Base-by-base conservation (phyloP, 2,797 vertebrate species). In the Ateles fusciceps region DNA sequence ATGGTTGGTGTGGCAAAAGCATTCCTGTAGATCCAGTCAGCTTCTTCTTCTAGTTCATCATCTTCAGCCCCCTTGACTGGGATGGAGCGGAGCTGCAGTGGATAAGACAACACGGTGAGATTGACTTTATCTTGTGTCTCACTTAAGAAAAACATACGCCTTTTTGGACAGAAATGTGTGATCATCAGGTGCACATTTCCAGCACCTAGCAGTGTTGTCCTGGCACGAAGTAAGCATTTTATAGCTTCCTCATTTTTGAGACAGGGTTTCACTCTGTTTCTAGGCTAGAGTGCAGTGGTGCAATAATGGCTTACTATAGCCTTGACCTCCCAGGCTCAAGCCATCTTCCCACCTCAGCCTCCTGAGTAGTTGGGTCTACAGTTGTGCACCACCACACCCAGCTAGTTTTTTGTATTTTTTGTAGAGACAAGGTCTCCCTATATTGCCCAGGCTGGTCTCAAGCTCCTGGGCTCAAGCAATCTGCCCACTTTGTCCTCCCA, bases 21-120 rank as follows among this genome's bases (percentile, higher is more conserved):
- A 15, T 99, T 99, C 97, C 99, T 99, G 87, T 99, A 99, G 98
- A 99, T 99, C 99, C 99, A 99, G 97, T 99, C 99, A 24, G 99
- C 99, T 98, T 99, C 99, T 48, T 99, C 99, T 97, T 99, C 99
- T 93, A 99, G 98, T 97, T 99, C 99, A 42, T 99, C 99, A 85
- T 99, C 99, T 98, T 99, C 99, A 96, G 99, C 99, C 12, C 98
- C 99, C 98, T 99, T 99, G 91, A 99, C 99, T 0, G 99, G 99
- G 95, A 99, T 99, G 75, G 99, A 98, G 72, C 99, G 99, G 91
- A 99, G 98, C 99, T 99, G 96, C 7, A 91, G 94, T 76, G 83
- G 92, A 76, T 74, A n/a, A 96, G 72, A 84, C 39, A 92, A 80
- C 11, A 81, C 24, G 33, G 22, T 14, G 44, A 95, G 17, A 83